Evolutionary conservation across 1,140 invertebrate species (phyloP).

Genomic region (Dendrolimus kikuchii): DNA sequence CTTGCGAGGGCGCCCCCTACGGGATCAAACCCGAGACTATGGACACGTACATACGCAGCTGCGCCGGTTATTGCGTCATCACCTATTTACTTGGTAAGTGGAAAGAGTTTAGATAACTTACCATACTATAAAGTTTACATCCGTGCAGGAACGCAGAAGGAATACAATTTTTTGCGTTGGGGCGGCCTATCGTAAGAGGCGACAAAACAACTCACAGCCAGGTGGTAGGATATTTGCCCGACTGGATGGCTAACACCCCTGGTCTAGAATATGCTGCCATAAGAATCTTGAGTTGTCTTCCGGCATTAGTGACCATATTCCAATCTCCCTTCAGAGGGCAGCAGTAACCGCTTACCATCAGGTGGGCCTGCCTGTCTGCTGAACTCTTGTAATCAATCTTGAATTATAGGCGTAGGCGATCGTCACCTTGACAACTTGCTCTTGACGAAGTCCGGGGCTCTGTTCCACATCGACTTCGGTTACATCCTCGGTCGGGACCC

Average conservation of each 20-base stretch:
- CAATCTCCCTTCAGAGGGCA: too few relatives aligned
- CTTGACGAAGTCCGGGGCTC: slow-evolving; percentile 89
- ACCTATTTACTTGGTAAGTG: slow-evolving; percentile 89
- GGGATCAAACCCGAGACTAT: slow-evolving; percentile 95
- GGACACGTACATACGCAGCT: slow-evolving; percentile 98
- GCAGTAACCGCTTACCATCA: too few relatives aligned
- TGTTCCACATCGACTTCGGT: slow-evolving; percentile 99
- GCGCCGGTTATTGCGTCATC: slow-evolving; percentile 99
- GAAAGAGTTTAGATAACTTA: not conserved
- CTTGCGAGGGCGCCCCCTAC: slow-evolving; percentile 89
- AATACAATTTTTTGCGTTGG: not conserved
- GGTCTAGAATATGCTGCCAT: too few relatives aligned
- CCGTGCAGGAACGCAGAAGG: too few relatives aligned
- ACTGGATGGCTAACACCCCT: too few relatives aligned
- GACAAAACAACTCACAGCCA: too few relatives aligned
- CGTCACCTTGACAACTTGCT: slow-evolving; percentile 98
- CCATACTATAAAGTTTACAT: too few relatives aligned
- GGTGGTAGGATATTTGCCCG: too few relatives aligned
- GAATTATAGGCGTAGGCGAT: slow-evolving; percentile 90
- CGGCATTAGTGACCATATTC: too few relatives aligned
- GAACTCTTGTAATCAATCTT: too few relatives aligned
- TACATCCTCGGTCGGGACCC: slow-evolving; percentile 99
- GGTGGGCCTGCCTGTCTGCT: too few relatives aligned
- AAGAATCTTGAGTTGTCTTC: too few relatives aligned
- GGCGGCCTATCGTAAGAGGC: not conserved